Base-by-base conservation (phyloP, 1,140 invertebrate genomes). In the Drosophila jambulina region DNA sequence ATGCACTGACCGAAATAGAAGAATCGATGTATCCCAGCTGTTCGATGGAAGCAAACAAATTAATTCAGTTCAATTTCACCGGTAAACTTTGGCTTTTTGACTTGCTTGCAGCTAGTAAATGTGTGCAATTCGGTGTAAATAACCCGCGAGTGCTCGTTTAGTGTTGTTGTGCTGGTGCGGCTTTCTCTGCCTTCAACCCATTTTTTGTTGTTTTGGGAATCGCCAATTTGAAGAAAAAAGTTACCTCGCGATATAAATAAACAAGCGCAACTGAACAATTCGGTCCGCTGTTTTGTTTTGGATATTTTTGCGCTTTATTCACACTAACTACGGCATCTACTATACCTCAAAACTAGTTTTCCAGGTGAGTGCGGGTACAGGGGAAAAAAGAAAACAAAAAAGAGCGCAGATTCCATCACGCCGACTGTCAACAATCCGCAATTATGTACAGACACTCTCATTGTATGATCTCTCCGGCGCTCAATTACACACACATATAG, bases 301-400 rank as follows among this genome's bases (percentile, higher is more conserved):
- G 15, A 25, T 12, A 17, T 38, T 36, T 45, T 25, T 17, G 29
- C 27, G n/a, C 5, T 27, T 58, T 63, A 34, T 76, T 76, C 58
- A 65, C 38, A 27, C 8, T 13, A 12, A 19, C 40, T 60, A n/a
- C 27, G 17, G 17, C 62, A 13, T 42, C 15, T 32, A n/a, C 23
- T 48, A 53, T 59, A 58, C 42, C 8, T 36, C 34, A 56, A 78
- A 85, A 86, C 82, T 86, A 75, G 82, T 86, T 86, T 85, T 70
- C 25, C 45, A 12, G 63, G 57, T 63, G 51, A 59, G 61, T 9
- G 36, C 4, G 10, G 19, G 25, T 7, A 13, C 34, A 19, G 12
- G 27, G 23, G 51, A 1, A 54, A 43, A 43, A 69, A 51, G 42
- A 67, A 69, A 43, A 58, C 38, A 43, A 42, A 78, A 76, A 71